Evolutionary conservation across 2,888 invertebrate genomes (phyloP), one percentile per base, ranked within the genome.

Genomic region (Pachydiplax longipennis): DNA sequence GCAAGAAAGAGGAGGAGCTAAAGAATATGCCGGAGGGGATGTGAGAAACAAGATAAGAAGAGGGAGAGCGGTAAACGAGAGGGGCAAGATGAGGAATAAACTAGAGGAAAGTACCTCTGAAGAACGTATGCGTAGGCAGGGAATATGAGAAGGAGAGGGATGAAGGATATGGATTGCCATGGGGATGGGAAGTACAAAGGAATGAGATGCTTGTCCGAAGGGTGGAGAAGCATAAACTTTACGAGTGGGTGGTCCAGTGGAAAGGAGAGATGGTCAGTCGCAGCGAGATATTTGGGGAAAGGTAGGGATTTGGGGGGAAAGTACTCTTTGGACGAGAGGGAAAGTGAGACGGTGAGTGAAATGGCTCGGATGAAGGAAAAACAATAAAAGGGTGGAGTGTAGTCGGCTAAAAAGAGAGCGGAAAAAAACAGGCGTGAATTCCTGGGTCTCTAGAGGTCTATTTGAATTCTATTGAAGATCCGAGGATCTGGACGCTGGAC

Each of bases 331-430:
- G 31, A 25, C 10, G 58, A 10, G 22, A 37, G 22, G 37, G 61
- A n/a, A 48, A n/a, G 37, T 18, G 25, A 44, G 80, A 31, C 58
- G 53, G 35, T 35, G 87, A 61, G 87, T 87, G 87, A 87, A 87
- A 87, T 87, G 87, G 87, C 18, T 18, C 37, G 61, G 40, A 37
- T n/a, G 18, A 22, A 22, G 35, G 58, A 13, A 61, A 61, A 65
- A 87, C 87, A 65, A 87, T 87, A 87, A 87, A 87, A 87, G 61
- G 18, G 87, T 22, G 61, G 61, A 87, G 87, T 61, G 61, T 13
- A 31, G 53, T 22, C 31, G 58, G 87, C 18, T 37, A 18, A 87
- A 87, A 65, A 65, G 61, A n/a, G 18, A n/a, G 73, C 8, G 25
- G 31, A 31, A 73, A 25, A 65, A 73, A 73, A 31, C 73, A 73